phyloP scores from a whole-genome alignment of 2,888 invertebrate species.

The Hyalella azteca region DNA sequence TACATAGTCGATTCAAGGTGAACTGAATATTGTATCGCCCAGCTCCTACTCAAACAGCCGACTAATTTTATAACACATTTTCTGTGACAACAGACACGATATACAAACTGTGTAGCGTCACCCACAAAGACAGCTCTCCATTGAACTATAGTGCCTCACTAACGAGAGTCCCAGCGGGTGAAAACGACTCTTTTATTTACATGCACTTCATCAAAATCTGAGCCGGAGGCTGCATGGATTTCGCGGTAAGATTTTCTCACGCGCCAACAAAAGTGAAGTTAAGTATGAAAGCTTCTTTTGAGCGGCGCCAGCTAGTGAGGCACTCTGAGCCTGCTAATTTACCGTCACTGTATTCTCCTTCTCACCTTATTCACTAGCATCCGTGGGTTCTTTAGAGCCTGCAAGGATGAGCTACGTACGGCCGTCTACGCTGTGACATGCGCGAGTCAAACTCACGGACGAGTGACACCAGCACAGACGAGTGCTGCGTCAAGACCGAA shows the following conservation, averaged over 20 bases:
- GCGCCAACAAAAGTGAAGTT: constrained; percentile 24
- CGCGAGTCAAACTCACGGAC: too few relatives aligned
- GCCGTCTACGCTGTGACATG: too few relatives aligned
- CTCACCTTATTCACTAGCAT: too few relatives aligned
- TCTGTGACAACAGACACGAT: neutral
- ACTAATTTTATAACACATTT: too few relatives aligned
- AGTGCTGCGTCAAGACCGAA: too few relatives aligned
- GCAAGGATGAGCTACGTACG: too few relatives aligned
- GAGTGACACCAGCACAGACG: too few relatives aligned
- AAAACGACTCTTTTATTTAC: constrained; percentile 17
- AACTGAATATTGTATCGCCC: too few relatives aligned
- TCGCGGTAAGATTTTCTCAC: constrained; percentile 13
- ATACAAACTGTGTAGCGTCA: neutral
- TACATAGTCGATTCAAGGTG: too few relatives aligned
- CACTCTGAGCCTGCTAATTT: constrained; percentile 20
- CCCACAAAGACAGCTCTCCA: neutral
- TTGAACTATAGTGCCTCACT: neutral
- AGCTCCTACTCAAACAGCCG: too few relatives aligned
- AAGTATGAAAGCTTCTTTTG: constrained; percentile 2
- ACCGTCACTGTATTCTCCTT: neutral
- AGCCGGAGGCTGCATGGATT: neutral
- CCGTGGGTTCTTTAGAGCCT: too few relatives aligned
- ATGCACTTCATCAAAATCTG: constrained; percentile 15
- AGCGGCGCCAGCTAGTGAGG: neutral
- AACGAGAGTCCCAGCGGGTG: neutral